Conservation (phyloP, 2,888 invertebrate genomes). For the Hanleya hanleyi region DNA sequence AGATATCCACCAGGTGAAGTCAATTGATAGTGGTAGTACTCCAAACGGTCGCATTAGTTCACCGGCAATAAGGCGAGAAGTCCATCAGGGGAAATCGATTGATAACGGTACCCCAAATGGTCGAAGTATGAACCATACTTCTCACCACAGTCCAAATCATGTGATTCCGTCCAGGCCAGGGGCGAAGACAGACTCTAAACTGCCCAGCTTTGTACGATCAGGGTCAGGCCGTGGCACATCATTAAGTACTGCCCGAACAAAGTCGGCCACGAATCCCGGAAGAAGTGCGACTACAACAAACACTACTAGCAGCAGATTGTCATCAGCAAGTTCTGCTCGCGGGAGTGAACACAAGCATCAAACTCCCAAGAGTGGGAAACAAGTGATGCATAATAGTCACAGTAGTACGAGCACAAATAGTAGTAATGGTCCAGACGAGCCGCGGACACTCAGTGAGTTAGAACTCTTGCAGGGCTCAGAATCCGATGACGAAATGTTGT, state of each 20-base stretch:
- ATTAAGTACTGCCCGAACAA: not conserved
- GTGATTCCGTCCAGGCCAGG: not conserved
- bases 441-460: not conserved
- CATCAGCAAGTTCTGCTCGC: not conserved
- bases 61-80: too few relatives aligned
- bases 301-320: not conserved
- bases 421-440: conserved; percentile 3
- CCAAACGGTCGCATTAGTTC: too few relatives aligned
- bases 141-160: too few relatives aligned
- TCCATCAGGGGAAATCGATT: too few relatives aligned
- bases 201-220: not conserved
- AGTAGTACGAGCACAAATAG: conserved; percentile 7
- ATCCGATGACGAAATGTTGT: conserved; percentile 1
- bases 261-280: not conserved
- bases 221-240: not conserved
- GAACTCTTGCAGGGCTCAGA: not conserved
- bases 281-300: not conserved
- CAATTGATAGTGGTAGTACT: too few relatives aligned
- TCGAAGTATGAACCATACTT: not conserved
- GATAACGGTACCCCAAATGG: not conserved
- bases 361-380: not conserved
- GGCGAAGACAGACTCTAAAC: not conserved
- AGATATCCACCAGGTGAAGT: too few relatives aligned
- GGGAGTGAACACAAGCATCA: not conserved
- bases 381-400: not conserved